Base-by-base conservation (phyloP, 92 coral and sea anemone genomes). In the Virgularia gustaviana region DNA sequence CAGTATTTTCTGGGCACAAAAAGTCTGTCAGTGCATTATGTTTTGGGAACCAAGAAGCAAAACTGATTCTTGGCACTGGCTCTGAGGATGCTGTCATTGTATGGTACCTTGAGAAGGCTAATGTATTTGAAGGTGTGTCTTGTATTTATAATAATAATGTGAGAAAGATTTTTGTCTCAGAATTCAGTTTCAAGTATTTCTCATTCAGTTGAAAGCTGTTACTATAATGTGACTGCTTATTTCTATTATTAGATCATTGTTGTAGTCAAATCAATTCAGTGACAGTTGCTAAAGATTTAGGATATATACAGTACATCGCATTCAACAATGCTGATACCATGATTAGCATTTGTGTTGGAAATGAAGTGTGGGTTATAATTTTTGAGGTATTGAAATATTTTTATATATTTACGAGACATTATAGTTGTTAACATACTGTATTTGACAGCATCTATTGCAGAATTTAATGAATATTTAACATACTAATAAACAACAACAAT, bases 311-410 rank as follows among this genome's bases (percentile, higher is more conserved):
- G 41, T 94, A 94, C 71, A 65, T 94, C 43, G 82, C 89, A 61
- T 89, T 87, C 44, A 94, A 83, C 70, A 71, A 71, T 8, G 71
- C 85, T 31, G 96, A 94, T 78, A 70, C 77, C 19, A 77, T 94
- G 65, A 73, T 94, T 18, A 78, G 96, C 9, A 89, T 78, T 12
- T 89, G 94, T 43, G 78, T 94, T 68, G 89, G 75, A 24, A 94
- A 80, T 57, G 99, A 94, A 72, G 84, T 94, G 43, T 94, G 99
- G 99, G 80, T 94, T 5, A 73, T 94, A 9, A 86, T 83, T 64
- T 78, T 89, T 54, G 88, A 92, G 96, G 98, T 92, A n/a, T n/a
- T n/a, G n/a, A n/a, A n/a, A 41, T 13, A 65, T 15, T 19, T 0
- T 15, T 20, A 12, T 45, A 20, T 9, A 9, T 2, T 10, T 20